Conservation (phyloP, 2,113 vertebrate genomes). For the Numida meleagris region DNA sequence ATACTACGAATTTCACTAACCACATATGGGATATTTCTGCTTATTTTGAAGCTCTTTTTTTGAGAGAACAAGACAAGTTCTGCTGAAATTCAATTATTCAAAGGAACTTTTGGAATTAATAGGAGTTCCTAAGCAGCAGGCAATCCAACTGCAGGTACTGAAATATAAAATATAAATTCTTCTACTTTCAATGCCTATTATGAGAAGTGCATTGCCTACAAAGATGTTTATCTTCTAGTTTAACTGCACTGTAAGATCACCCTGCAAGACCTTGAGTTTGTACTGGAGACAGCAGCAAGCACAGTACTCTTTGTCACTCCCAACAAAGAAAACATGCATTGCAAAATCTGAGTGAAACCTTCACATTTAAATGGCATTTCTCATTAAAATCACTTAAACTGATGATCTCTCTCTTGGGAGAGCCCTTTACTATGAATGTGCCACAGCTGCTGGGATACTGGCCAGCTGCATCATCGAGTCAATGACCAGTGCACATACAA, state of each 20-base stretch:
- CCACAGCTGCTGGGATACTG: not conserved
- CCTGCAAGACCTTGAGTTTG: accelerated
- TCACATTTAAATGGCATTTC: not conserved
- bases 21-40: not conserved
- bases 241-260: not conserved
- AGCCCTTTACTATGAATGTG: not conserved
- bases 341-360: not conserved
- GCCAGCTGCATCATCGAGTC: not conserved
- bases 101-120: not conserved
- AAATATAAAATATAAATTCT: not conserved
- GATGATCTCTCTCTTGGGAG: not conserved
- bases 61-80: not conserved
- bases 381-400: not conserved
- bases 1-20: not conserved
- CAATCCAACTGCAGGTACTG: not conserved
- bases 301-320: not conserved
- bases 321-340: not conserved
- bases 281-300: not conserved
- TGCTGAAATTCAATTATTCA: not conserved
- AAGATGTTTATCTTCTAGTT: not conserved
- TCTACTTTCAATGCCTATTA: not conserved
- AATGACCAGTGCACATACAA: not conserved
- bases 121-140: not conserved
- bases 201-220: not conserved
- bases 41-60: not conserved